Evolutionary conservation across 2,113 vertebrate genomes (phyloP), one percentile per base, ranked within the genome.

Genomic region (Corynorhinus townsendii): DNA sequence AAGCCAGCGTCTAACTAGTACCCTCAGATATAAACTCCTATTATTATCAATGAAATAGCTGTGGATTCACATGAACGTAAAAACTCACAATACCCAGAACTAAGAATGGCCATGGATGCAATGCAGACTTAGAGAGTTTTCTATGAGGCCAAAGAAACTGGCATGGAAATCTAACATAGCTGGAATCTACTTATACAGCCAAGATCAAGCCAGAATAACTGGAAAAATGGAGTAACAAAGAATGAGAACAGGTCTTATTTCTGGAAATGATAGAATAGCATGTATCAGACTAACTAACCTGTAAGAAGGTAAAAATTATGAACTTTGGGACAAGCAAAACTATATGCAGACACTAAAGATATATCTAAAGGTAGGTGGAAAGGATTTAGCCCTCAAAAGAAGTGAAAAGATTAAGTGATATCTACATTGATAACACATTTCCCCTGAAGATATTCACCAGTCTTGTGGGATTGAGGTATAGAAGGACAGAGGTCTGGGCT

Each of bases 391-490:
- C 22, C 28, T 72, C 64, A 64, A 66, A 71, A 52, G n/a, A 64
- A 76, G 19, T 33, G 10, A 20, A 38, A 64, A 20, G 11, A 28
- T 28, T 15, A 22, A 17, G 9, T n/a, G 16, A 26, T 11, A 9
- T 12, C 43, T n/a, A 4, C 33, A 11, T 0, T 1, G 4, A 54
- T 9, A 12, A 1, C 11, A 6, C 54, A 20, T 68, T 59, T 30
- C 17, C 11, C 35, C 54, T 33, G 16, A 59, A 24, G 12, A 52
- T 4, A 17, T 20, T 75, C 4, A n/a, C 17, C 11, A 52, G 59
- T 4, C 11, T 16, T n/a, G 26, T 14, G 9, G 7, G 3, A 24
- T 2, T 68, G 11, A 52, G 16, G 35, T 14, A 2, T 9, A 68
- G 52, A 40, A 59, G 26, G 83, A 11, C 75, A 75, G 64, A 59